Conservation (phyloP, 2,113 vertebrate species). For the Coptodon rendalli region DNA sequence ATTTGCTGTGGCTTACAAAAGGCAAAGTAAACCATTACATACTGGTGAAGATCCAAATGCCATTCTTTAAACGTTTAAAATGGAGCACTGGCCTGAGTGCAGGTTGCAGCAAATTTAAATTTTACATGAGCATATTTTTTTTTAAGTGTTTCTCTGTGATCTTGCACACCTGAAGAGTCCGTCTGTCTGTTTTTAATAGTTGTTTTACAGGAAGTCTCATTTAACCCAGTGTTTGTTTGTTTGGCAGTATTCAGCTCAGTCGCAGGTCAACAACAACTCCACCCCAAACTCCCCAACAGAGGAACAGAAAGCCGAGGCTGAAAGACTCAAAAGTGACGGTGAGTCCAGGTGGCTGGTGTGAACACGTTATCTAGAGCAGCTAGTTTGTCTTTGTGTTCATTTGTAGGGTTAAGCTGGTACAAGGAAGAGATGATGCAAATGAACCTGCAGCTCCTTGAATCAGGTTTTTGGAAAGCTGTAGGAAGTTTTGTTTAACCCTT, state of each 20-base stretch:
- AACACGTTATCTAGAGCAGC: background rate
- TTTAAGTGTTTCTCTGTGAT: background rate
- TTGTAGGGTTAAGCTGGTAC: background rate
- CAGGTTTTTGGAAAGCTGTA: background rate
- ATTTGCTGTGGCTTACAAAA: background rate
- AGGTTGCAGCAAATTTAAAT: background rate
- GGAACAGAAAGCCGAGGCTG: constrained; percentile 83
- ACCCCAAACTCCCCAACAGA: constrained; percentile 66
- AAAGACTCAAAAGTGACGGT: constrained; percentile 91
- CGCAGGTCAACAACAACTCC: constrained; percentile 59
- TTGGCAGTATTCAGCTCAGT: constrained; percentile 54
- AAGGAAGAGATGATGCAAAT: background rate
- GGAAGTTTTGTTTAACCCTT: background rate
- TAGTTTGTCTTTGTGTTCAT: background rate
- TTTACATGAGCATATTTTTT: background rate
- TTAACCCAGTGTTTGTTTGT: background rate
- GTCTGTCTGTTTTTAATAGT: background rate
- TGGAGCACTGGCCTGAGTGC: background rate
- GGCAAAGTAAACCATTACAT: background rate
- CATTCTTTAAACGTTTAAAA: background rate
- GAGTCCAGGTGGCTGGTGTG: background rate
- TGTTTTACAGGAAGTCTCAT: background rate
- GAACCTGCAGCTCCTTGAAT: background rate
- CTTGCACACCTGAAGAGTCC: background rate
- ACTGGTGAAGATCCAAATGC: background rate